Conservation (phyloP, 2,888 invertebrate genomes). For the Furcula furcula region DNA sequence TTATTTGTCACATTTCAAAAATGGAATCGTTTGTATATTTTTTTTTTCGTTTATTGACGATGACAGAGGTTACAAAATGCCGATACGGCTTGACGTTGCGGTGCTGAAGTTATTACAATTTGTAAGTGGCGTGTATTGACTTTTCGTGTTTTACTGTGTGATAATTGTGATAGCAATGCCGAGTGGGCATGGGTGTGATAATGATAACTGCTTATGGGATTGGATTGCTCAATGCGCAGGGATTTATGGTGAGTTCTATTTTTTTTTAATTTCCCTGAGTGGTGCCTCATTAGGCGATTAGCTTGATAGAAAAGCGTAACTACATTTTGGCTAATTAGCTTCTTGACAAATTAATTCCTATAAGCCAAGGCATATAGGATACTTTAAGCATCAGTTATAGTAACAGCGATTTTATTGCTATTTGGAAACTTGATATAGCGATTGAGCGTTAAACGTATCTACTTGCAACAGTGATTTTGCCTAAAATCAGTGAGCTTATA, state of each 20-base stretch:
- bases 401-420: too few species aligned
- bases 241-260: slow-evolving; percentile 54
- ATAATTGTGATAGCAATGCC: slow-evolving; percentile 68
- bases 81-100: slow-evolving; percentile 30
- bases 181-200: slow-evolving; percentile 71
- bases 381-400: too few species aligned
- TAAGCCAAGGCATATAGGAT: too few species aligned
- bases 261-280: slow-evolving; percentile 1
- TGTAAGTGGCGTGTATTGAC: slow-evolving; percentile 58
- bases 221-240: slow-evolving; percentile 69
- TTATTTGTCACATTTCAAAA: slow-evolving; percentile 27
- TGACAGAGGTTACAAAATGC: too few species aligned
- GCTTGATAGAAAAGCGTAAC: too few species aligned
- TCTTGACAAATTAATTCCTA: too few species aligned
- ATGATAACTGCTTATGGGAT: slow-evolving; percentile 67
- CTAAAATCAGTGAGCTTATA: too few species aligned
- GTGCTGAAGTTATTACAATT: slow-evolving; percentile 35
- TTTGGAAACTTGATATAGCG: too few species aligned
- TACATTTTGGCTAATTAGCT: too few species aligned
- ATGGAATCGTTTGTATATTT: slow-evolving; percentile 38
- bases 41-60: slow-evolving; percentile 17
- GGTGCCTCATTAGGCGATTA: background rate
- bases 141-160: slow-evolving; percentile 69
- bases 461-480: too few species aligned
- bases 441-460: too few species aligned